phyloP scores from a whole-genome alignment of 1,140 invertebrate species.

The Rhizoglyphus robini region DNA sequence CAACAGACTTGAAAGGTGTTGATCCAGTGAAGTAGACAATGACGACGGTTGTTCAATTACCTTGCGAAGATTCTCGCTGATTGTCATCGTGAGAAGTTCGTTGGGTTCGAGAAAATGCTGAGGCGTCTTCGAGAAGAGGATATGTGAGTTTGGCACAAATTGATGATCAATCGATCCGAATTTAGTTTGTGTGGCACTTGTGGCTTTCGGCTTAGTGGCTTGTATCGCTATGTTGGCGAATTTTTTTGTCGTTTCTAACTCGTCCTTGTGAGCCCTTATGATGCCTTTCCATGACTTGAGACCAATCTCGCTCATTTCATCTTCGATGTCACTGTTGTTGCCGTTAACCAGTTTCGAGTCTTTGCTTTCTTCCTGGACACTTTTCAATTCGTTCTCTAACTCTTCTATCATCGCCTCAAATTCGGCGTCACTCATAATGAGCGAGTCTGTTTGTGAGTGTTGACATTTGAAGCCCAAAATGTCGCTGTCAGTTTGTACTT shows the following conservation, averaged over 20 bases:
- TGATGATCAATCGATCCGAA: conserved; percentile 14
- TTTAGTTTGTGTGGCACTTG: conserved; percentile 14
- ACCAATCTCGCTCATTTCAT: not conserved
- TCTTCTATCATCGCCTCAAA: conserved; percentile 9
- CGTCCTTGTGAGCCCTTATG: not conserved
- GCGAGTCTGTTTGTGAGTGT: conserved; percentile 12
- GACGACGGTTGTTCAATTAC: not conserved
- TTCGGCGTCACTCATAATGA: conserved; percentile 2
- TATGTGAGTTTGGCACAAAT: conserved; percentile 10
- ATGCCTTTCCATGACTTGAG: not conserved
- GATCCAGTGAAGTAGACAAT: no score
- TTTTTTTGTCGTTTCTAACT: not conserved
- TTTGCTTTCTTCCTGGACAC: not conserved
- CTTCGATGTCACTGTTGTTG: not conserved
- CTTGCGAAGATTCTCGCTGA: conserved; percentile 3
- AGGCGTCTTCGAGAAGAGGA: not conserved
- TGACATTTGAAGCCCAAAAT: conserved; percentile 10
- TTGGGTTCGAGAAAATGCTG: not conserved
- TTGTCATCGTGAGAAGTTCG: not conserved
- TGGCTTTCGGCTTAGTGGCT: not conserved
- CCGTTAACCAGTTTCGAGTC: not conserved
- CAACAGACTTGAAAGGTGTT: not conserved
- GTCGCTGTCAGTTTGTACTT: conserved; percentile 11
- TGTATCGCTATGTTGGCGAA: not conserved
- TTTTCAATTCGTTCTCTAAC: not conserved